A percentile compares a stretch with the other conserved stretches of the same genome.
Conservation (phyloP, 2,888 invertebrate genomes). For the Leptopilina syphax region DNA sequence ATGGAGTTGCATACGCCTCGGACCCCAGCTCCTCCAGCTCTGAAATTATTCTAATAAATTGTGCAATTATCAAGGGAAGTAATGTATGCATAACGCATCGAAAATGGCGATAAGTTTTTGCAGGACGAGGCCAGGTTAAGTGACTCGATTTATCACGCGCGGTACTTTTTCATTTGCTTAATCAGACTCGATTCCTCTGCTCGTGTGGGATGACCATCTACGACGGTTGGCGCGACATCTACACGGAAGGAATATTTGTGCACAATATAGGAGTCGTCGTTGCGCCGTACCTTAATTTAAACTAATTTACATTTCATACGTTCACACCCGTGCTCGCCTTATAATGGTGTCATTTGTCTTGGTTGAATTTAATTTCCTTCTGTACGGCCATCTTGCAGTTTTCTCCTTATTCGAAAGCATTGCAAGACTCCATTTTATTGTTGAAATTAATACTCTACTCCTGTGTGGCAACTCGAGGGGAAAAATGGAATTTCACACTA, state of each 20-base stretch:
- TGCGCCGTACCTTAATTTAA: slow-evolving; percentile 63
- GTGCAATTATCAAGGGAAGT: slow-evolving; percentile 31
- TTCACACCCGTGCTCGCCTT: slow-evolving; percentile 60
- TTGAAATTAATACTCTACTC: not conserved
- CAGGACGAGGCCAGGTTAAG: slow-evolving; percentile 19
- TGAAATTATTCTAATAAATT: slow-evolving; percentile 38
- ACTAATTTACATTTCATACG: slow-evolving; percentile 70
- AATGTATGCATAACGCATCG: slow-evolving; percentile 22
- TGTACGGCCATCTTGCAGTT: slow-evolving; percentile 56
- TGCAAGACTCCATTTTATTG: not conserved
- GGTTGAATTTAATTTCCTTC: slow-evolving; percentile 71
- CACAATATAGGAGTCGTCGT: slow-evolving; percentile 51
- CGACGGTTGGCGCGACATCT: slow-evolving; percentile 14
- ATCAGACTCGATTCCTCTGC: slow-evolving; percentile 25
- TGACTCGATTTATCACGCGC: slow-evolving; percentile 22
- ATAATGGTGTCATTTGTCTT: slow-evolving; percentile 65
- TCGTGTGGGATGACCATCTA: slow-evolving; percentile 12
- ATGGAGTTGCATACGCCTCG: not conserved
- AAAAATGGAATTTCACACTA: too few relatives aligned
- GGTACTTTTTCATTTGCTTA: slow-evolving; percentile 46
- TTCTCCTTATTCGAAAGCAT: not conserved
- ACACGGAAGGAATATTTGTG: slow-evolving; percentile 53
- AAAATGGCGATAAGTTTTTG: slow-evolving; percentile 35
- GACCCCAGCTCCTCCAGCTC: not conserved
- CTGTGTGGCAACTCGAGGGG: too few relatives aligned